Evolutionary conservation across 2,113 vertebrate species (phyloP).

Genomic region (Dolichallabes microphthalmus): DNA sequence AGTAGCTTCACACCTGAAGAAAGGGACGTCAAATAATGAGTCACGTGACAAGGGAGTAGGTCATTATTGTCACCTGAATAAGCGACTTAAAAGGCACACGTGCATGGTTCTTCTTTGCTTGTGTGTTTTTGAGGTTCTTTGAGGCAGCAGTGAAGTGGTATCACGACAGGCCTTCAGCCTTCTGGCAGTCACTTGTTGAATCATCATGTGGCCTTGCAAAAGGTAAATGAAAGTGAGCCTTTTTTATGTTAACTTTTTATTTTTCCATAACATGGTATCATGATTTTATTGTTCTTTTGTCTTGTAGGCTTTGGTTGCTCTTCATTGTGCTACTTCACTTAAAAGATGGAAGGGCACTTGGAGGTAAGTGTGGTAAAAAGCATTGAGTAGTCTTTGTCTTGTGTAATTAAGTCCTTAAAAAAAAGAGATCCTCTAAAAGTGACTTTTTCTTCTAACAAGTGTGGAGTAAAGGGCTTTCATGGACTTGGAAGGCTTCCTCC

Average conservation of each 20-base stretch:
- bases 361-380: neutral
- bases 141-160: neutral
- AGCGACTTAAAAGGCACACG: neutral
- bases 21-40: neutral
- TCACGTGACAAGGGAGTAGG: neutral
- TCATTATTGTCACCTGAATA: neutral
- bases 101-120: neutral
- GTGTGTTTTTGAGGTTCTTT: neutral
- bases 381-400: neutral
- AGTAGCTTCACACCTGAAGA: neutral
- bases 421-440: neutral
- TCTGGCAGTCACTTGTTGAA: neutral
- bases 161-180: neutral
- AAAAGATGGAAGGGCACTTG: neutral
- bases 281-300: neutral
- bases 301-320: slow-evolving; percentile 4
- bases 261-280: neutral
- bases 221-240: neutral
- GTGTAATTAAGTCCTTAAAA: neutral
- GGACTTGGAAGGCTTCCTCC: neutral
- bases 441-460: neutral
- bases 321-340: neutral
- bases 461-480: neutral
- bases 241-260: neutral
- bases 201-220: neutral